These are phyloP conservation scores for Sinosuthora webbiana DNA, from an alignment of 2,113 vertebrate genomes.

Conservation along the genomic window DNA sequence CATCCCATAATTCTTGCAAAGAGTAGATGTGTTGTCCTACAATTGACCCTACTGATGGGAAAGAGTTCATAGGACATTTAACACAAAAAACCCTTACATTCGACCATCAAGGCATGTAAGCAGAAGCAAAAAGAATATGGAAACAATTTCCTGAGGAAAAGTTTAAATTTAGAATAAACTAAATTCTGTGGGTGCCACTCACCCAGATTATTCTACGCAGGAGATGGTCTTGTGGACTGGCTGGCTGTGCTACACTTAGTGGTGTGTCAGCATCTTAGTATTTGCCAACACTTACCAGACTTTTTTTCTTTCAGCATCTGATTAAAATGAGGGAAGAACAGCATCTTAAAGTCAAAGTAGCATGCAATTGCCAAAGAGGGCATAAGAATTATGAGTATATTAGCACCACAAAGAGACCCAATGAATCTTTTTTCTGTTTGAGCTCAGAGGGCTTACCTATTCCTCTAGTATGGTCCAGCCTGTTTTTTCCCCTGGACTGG, in stretches of 20 bases:
- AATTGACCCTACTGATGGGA: not conserved
- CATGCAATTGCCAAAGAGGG: not conserved
- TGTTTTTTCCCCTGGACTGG: not conserved
- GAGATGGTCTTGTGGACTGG: not conserved
- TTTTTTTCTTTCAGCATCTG: not conserved
- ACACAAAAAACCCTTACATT: not conserved
- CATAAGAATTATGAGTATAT: not conserved
- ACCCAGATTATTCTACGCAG: not conserved
- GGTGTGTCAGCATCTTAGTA: not conserved
- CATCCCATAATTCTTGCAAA: not conserved
- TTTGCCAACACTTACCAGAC: not conserved
- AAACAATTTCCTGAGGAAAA: not conserved
- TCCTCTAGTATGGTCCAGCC: not conserved
- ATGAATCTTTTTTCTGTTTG: not conserved
- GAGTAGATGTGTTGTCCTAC: not conserved
- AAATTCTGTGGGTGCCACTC: not conserved
- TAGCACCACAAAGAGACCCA: not conserved
- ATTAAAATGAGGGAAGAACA: not conserved
- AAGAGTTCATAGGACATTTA: not conserved
- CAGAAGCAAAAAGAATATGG: not conserved
- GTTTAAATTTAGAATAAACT: not conserved
- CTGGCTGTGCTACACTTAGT: not conserved
- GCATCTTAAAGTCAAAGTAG: constrained; percentile 32
- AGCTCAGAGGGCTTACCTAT: not conserved
- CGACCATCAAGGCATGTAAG: not conserved